Conservation (phyloP, 2,113 vertebrate species). For the Megalops atlanticus region DNA sequence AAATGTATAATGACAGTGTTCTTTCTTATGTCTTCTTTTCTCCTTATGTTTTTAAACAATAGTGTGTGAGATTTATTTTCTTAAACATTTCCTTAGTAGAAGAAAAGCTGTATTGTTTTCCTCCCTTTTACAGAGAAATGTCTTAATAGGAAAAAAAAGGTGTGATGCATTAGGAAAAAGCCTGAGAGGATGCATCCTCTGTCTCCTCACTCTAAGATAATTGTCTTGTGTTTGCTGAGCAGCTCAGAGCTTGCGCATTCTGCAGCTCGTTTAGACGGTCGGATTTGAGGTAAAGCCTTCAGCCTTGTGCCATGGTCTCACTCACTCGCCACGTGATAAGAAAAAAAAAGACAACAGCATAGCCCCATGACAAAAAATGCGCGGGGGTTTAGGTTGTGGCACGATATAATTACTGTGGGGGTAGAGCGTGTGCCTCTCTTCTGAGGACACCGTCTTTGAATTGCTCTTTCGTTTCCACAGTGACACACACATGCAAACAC, state of each 20-base stretch:
- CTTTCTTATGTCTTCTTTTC: too few relatives aligned
- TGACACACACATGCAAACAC: not conserved
- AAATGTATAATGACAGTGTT: too few relatives aligned
- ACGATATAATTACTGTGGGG: not conserved
- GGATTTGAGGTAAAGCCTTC: not conserved
- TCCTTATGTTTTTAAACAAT: too few relatives aligned
- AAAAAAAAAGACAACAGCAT: not conserved
- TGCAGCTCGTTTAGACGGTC: too few relatives aligned
- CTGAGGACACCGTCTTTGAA: not conserved
- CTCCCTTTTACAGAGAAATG: not conserved
- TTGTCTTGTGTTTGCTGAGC: not conserved
- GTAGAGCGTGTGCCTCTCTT: not conserved
- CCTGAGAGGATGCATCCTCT: not conserved
- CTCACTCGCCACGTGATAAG: not conserved
- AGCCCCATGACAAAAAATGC: not conserved
- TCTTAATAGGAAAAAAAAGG: not conserved
- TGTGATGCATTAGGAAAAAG: not conserved
- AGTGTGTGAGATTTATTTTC: too few relatives aligned
- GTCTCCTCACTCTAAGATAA: not conserved
- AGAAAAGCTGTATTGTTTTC: too few relatives aligned
- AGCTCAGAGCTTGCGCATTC: too few relatives aligned
- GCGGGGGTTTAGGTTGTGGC: not conserved
- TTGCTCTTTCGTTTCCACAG: slow-evolving; percentile 16
- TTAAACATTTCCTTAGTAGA: too few relatives aligned
- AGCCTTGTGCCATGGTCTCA: not conserved